Conservation (phyloP, 2,113 vertebrate species). For the Sebastes fasciatus region DNA sequence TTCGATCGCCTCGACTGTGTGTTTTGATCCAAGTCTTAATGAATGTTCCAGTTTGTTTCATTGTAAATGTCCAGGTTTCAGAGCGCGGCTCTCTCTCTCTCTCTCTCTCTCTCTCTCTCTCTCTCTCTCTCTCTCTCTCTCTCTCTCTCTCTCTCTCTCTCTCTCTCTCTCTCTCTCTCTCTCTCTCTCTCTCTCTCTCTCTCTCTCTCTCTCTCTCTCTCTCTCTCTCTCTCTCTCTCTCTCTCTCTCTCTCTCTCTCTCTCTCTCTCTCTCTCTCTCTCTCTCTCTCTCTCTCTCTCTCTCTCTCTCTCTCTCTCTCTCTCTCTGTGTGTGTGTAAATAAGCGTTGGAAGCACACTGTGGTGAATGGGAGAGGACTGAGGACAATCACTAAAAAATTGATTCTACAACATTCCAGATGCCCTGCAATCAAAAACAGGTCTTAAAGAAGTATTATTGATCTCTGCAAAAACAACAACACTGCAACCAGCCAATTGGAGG, state of each 20-base stretch:
- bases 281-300: neutral
- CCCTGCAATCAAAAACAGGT: constrained; percentile 25
- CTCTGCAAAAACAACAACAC: neutral
- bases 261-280: neutral
- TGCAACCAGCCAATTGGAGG: neutral
- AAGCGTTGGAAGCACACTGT: neutral
- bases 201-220: neutral
- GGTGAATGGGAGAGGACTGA: constrained; percentile 48
- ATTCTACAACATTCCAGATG: constrained; percentile 77
- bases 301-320: neutral
- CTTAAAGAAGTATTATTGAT: constrained; percentile 45
- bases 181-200: neutral
- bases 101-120: neutral
- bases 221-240: neutral
- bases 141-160: neutral
- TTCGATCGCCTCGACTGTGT: constrained; percentile 38
- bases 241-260: neutral
- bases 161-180: neutral
- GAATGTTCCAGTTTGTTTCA: constrained; percentile 36
- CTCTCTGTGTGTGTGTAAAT: constrained; percentile 44
- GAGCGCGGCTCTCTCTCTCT: constrained; percentile 1
- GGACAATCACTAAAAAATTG: constrained; percentile 69
- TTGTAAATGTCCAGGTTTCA: constrained; percentile 40
- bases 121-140: neutral
- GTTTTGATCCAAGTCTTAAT: constrained; percentile 63